Evolutionary conservation across 2,797 vertebrate genomes (phyloP), one percentile per base, ranked within the genome.

Genomic region (Enteromius mattozi): DNA sequence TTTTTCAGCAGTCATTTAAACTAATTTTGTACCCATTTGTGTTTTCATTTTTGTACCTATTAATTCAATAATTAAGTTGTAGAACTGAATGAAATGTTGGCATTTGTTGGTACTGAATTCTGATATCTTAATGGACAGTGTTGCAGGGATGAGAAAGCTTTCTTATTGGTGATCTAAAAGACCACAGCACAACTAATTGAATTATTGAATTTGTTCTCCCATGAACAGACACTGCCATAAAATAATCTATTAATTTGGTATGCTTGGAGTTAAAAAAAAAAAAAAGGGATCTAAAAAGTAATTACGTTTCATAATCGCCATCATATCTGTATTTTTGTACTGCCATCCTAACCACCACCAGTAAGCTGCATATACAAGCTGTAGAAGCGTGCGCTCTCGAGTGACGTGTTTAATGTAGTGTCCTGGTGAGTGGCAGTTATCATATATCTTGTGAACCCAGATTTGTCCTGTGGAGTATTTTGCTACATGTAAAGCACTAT

Each of bases 401-500:
- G 86, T 90, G 90, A 88, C 91, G 92, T 93, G 91, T 94, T 94
- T 92, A 91, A 92, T 94, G 92, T 94, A 89, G 91, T 93, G 88
- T 93, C 90, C 88, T 91, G 92, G 88, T 89, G 86, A 90, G 86
- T 92, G 91, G 87, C 90, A 86, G 80, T 89, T 90, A 78, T 92
- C 91, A 88, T 88, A 92, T 91, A 85, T 92, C 86, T 88, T 91
- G 92, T 90, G 92, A 91, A 89, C 91, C 88, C 93, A 91, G 85
- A 90, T 88, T 90, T 85, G 92, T 94, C 90, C 91, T 93, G 93
- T 94, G 92, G 92, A 93, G 89, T 92, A 93, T 88, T 85, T 88
- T 85, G 92, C 93, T 92, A 93, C 92, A 92, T 93, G 94, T 94
- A 92, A 93, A 92, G 90, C 93, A 93, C 92, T 94, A 92, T 92